Percentiles rank a stretch among this genome's conserved stretches.
These are phyloP conservation scores for Streptopelia turtur DNA, from an alignment of 2,797 vertebrate genomes.

Conservation along the genomic window DNA sequence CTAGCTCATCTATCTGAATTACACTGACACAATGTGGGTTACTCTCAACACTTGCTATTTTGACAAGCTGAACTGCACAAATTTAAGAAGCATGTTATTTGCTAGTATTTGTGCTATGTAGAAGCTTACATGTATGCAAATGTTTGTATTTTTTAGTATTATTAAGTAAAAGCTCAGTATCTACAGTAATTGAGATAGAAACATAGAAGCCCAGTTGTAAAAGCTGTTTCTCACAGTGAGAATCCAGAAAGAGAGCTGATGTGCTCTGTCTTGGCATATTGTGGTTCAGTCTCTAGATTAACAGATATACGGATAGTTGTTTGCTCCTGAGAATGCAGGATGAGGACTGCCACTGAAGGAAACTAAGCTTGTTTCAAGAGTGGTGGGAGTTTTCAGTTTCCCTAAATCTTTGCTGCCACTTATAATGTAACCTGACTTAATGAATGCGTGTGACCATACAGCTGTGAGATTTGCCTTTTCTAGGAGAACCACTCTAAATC, in stretches of 20 bases:
- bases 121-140: neutral
- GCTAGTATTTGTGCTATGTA: neutral
- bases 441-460: neutral
- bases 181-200: neutral
- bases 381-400: neutral
- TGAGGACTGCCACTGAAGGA: neutral
- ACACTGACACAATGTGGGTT: conserved; percentile 40
- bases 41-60: conserved; percentile 16
- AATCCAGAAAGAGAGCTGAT: neutral
- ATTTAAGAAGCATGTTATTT: neutral
- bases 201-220: neutral
- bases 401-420: neutral
- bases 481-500: neutral
- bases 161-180: neutral
- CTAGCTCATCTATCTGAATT: conserved; percentile 52
- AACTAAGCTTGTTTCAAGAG: neutral
- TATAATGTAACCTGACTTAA: neutral
- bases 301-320: neutral
- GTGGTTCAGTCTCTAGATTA: neutral
- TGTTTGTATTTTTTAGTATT: neutral
- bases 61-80: conserved; percentile 44
- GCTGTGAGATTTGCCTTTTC: neutral
- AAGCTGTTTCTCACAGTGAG: neutral
- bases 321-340: neutral
- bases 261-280: neutral